Conservation (phyloP, 2,113 vertebrate species). For the Gallinago media region DNA sequence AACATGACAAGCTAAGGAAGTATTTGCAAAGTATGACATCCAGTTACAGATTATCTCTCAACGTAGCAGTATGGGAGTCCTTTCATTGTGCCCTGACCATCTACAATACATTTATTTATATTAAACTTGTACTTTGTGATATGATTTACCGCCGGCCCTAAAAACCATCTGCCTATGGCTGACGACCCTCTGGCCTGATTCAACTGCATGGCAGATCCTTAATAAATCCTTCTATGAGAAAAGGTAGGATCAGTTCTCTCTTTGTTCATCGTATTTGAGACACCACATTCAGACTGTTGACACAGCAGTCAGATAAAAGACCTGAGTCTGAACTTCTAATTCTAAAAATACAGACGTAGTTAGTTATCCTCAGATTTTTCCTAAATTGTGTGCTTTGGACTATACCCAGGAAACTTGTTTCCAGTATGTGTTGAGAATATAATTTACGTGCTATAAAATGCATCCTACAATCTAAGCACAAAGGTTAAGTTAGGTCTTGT, state of each 20-base stretch:
- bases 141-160: background rate
- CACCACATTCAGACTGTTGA: background rate
- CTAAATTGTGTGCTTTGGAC: background rate
- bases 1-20: background rate
- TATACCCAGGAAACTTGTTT: background rate
- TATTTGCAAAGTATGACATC: background rate
- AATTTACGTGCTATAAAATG: conserved; percentile 31
- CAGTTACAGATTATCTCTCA: background rate
- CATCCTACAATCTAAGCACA: conserved; percentile 4
- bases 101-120: background rate
- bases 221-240: background rate
- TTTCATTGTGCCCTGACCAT: background rate
- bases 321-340: background rate
- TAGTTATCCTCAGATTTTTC: conserved; percentile 12
- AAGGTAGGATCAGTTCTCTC: background rate
- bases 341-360: background rate
- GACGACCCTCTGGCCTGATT: background rate
- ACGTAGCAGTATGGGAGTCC: background rate
- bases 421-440: background rate
- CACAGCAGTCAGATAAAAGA: background rate
- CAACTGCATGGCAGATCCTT: background rate
- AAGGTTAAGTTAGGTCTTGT: conserved; percentile 47
- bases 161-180: background rate
- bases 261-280: background rate
- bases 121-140: background rate